Evolutionary conservation across 2,113 vertebrate genomes (phyloP), one percentile per base, ranked within the genome.

Genomic region (Prunella fulvescens): DNA sequence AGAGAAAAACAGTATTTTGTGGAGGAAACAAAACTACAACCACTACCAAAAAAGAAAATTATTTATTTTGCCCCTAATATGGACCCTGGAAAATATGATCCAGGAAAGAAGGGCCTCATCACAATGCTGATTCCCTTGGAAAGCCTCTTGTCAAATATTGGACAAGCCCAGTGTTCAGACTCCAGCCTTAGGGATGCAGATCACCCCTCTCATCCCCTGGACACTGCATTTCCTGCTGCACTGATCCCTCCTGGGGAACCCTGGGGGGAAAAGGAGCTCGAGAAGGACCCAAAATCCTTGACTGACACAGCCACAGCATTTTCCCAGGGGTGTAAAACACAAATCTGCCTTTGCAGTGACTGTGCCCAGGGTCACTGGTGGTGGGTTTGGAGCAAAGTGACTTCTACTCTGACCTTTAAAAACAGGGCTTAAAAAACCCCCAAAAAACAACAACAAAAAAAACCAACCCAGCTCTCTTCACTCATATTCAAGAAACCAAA

Each of bases 11-110:
- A 76, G 6, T 33, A 57, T 25, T 91, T 45, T 35, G 35, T 60
- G 48, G 39, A 67, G n/a, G 53, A 79, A 93, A 48, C 45, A 65
- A 71, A 87, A 67, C 19, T 44, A 78, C 3, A 3, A 28, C 6
- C 5, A 1, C 3, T 2, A 26, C 14, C 10, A 24, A 37, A 37
- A 37, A 26, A 12, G 3, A 35, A 16, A 25, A 4, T 16, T n/a
- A 33, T 14, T 40, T 51, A 56, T 65, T 82, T 89, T 78, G 57
- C n/a, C 39, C 16, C 31, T 64, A 40, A 69, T 26, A 37, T 0
- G 2, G 13, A 31, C 48, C 40, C 70, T 91, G 44, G 81, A 87
- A 94, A 94, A 88, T 25, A 61, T 4, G 33, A 80, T 25, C 35
- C 11, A 54, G 74, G 72, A 85, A 91, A 81, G 35, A 58, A 88